A percentile compares a stretch with the other conserved stretches of the same genome.
Evolutionary conservation across 2,888 invertebrate species (phyloP).

Genomic region (Calliopum simillimum): DNA sequence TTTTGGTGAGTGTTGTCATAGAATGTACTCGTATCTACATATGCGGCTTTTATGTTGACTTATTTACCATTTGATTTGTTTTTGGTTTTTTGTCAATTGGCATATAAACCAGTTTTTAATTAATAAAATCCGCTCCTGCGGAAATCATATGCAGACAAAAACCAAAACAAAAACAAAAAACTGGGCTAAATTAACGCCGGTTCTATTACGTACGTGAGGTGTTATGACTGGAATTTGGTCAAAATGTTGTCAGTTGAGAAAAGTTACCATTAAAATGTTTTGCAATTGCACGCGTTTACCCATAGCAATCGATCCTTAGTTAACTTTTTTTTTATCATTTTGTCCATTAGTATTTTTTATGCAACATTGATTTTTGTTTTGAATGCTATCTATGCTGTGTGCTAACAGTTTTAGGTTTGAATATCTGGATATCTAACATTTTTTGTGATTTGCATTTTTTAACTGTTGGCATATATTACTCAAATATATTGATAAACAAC

Average conservation of each 20-base stretch:
- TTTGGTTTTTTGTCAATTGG: slow-evolving; percentile 30
- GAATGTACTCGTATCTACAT: neutral
- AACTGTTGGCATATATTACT: too few relatives aligned
- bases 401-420: too few relatives aligned
- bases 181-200: slow-evolving; percentile 56
- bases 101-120: slow-evolving; percentile 60
- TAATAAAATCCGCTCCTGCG: slow-evolving; percentile 47
- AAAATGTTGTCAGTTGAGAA: slow-evolving; percentile 14
- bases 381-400: too few relatives aligned
- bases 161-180: slow-evolving; percentile 40
- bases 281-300: neutral
- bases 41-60: neutral
- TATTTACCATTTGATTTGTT: slow-evolving; percentile 19
- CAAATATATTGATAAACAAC: too few relatives aligned
- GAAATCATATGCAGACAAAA: slow-evolving; percentile 43
- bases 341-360: too few relatives aligned
- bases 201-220: neutral
- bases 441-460: too few relatives aligned
- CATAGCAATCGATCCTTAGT: too few relatives aligned
- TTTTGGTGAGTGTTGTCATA: neutral
- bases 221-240: slow-evolving; percentile 21
- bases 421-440: too few relatives aligned
- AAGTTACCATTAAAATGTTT: neutral
- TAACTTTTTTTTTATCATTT: too few relatives aligned
- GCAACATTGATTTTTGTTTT: too few relatives aligned